Percentiles rank a stretch among this genome's conserved stretches.
These are phyloP conservation scores for Setipinna tenuifilis DNA, from an alignment of 2,797 vertebrate genomes.

Conservation along the genomic window DNA sequence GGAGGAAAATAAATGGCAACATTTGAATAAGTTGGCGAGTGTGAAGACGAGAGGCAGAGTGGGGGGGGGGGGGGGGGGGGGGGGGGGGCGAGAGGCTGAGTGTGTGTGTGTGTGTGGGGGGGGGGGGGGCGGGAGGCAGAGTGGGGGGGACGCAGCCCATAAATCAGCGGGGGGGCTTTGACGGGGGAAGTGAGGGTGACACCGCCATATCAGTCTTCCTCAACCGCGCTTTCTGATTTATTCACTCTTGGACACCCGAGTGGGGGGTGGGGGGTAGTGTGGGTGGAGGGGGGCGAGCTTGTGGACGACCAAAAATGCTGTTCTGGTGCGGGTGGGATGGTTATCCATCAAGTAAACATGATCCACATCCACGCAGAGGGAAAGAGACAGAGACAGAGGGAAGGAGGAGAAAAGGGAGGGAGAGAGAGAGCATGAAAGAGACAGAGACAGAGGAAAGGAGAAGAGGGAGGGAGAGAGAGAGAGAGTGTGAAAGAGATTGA, in stretches of 20 bases:
- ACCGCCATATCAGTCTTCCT: slow-evolving; percentile 76
- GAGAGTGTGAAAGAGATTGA: neutral
- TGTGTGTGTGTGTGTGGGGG: neutral
- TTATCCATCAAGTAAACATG: slow-evolving; percentile 74
- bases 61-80: neutral
- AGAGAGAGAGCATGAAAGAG: neutral
- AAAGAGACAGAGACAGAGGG: slow-evolving; percentile 1
- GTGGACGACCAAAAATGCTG: slow-evolving; percentile 74
- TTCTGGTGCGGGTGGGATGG: slow-evolving; percentile 70
- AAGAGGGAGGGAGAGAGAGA: neutral
- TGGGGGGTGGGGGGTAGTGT: slow-evolving; percentile 38
- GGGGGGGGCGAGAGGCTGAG: neutral
- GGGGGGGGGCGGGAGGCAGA: slow-evolving; percentile 40
- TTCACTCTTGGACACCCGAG: slow-evolving; percentile 78
- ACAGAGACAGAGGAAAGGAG: neutral
- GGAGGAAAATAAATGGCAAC: slow-evolving; percentile 73
- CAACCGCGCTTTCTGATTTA: slow-evolving; percentile 79
- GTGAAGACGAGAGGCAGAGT: slow-evolving; percentile 31
- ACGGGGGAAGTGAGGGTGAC: slow-evolving; percentile 75
- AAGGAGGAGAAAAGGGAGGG: no score
- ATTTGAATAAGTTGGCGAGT: slow-evolving; percentile 70
- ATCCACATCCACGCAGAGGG: slow-evolving; percentile 9
- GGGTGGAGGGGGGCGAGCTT: slow-evolving; percentile 54
- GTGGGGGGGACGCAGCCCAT: slow-evolving; percentile 68
- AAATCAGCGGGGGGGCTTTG: slow-evolving; percentile 74